A percentile compares a stretch with the other conserved stretches of the same genome.
Conservation (phyloP, 1,140 invertebrate genomes). For the Dinoponera quadriceps region DNA sequence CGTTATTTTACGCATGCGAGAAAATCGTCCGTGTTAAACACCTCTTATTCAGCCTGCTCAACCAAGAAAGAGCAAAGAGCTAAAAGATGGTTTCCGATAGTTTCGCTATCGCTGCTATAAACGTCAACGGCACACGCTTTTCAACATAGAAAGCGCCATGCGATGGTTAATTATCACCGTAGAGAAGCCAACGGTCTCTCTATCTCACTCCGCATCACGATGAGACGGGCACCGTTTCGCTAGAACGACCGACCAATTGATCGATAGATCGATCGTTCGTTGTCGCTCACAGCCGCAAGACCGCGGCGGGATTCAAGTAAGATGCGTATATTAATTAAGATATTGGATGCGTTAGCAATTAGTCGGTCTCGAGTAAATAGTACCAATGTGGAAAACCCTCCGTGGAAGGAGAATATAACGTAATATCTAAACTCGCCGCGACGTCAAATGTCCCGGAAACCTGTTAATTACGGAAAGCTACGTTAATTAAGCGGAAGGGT, state of each 20-base stretch:
- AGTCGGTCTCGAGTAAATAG: slow-evolving; percentile 67
- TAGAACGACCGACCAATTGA: slow-evolving; percentile 44
- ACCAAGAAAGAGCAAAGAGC: too few relatives aligned
- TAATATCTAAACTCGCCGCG: slow-evolving; percentile 49
- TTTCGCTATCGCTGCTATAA: too few relatives aligned
- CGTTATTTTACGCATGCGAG: too few relatives aligned
- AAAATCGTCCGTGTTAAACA: too few relatives aligned
- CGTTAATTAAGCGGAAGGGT: slow-evolving; percentile 43
- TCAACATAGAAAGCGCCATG: too few relatives aligned
- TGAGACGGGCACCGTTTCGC: slow-evolving; percentile 1
- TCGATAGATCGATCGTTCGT: slow-evolving; percentile 55
- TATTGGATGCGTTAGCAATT: slow-evolving; percentile 70
- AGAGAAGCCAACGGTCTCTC: too few relatives aligned
- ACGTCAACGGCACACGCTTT: too few relatives aligned
- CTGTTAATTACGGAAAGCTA: slow-evolving; percentile 59
- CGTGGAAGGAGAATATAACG: slow-evolving; percentile 70
- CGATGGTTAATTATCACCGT: too few relatives aligned
- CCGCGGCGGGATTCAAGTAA: slow-evolving; percentile 45
- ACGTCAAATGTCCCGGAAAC: slow-evolving; percentile 28
- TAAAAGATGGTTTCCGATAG: too few relatives aligned
- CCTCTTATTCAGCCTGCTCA: too few relatives aligned
- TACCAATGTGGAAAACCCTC: slow-evolving; percentile 58
- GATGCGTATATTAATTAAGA: slow-evolving; percentile 72
- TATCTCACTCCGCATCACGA: too few relatives aligned
- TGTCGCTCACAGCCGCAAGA: slow-evolving; percentile 41